A percentile compares a stretch with the other conserved stretches of the same genome.
phyloP scores from a whole-genome alignment of 2,113 vertebrate species.

The Oenanthe oenanthe region DNA sequence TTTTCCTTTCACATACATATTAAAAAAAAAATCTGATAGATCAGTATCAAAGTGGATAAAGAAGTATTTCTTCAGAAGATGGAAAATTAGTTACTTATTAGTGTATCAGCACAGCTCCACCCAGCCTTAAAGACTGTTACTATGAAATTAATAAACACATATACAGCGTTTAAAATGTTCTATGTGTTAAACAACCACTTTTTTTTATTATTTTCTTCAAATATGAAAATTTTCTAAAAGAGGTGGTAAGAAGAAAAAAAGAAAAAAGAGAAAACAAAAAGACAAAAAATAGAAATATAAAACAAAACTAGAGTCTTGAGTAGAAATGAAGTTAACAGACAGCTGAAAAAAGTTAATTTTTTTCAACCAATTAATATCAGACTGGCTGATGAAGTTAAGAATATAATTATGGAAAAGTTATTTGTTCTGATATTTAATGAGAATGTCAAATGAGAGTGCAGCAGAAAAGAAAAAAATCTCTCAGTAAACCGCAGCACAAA shows the following conservation, averaged over 20 bases:
- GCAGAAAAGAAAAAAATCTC: not conserved
- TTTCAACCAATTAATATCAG: not conserved
- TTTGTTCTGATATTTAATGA: not conserved
- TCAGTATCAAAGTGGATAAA: not conserved
- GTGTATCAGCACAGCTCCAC: not conserved
- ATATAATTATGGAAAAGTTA: not conserved
- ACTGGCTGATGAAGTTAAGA: not conserved
- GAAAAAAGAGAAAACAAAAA: not conserved
- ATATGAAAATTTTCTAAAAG: not conserved
- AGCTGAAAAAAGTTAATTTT: not conserved
- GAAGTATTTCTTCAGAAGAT: not conserved
- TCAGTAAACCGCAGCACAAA: not conserved
- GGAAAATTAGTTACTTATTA: not conserved
- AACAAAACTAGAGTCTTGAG: not conserved
- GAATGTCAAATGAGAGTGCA: not conserved
- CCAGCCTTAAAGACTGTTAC: not conserved
- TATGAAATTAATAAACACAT: not conserved
- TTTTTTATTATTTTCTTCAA: not conserved
- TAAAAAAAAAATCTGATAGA: not conserved
- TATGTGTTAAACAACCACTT: not conserved
- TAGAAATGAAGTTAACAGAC: not conserved
- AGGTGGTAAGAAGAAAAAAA: not conserved
- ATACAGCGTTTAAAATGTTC: not conserved
- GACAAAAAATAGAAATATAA: not conserved
- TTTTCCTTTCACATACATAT: not conserved